A percentile compares a stretch with the other conserved stretches of the same genome.
phyloP scores from a whole-genome alignment of 2,888 invertebrate species.

The Orthosia incerta region DNA sequence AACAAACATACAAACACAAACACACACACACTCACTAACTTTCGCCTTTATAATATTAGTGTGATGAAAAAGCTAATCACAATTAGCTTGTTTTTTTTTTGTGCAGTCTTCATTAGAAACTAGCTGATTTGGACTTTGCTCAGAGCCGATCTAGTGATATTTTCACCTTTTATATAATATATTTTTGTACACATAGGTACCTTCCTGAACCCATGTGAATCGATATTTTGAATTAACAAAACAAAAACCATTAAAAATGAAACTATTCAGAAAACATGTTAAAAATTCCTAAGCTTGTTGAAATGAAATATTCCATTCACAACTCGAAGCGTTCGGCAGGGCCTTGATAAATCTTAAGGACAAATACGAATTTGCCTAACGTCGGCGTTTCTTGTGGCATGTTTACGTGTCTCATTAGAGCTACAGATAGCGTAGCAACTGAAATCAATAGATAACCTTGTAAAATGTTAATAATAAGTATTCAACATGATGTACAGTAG shows the following conservation, averaged over 20 bases:
- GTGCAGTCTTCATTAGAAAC: too few relatives aligned
- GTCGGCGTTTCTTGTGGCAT: slow-evolving; percentile 35
- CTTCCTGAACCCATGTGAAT: neutral
- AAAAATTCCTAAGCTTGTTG: slow-evolving; percentile 19
- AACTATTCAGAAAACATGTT: neutral
- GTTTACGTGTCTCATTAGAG: slow-evolving; percentile 57
- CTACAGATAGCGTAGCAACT: slow-evolving; percentile 23
- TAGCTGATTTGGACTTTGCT: neutral
- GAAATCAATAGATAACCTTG: slow-evolving; percentile 33
- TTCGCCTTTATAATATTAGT: too few relatives aligned
- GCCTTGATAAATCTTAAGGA: slow-evolving; percentile 46
- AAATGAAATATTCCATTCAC: slow-evolving; percentile 38
- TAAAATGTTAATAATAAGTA: slow-evolving; percentile 8
- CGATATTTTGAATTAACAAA: neutral
- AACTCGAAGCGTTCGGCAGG: slow-evolving; percentile 24
- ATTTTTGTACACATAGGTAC: too few relatives aligned
- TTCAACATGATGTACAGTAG: neutral
- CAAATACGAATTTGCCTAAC: slow-evolving; percentile 46
- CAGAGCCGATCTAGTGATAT: too few relatives aligned
- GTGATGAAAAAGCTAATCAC: too few relatives aligned
- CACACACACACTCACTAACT: too few relatives aligned
- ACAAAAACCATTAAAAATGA: neutral
- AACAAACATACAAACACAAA: too few relatives aligned
- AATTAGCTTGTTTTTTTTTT: neutral
- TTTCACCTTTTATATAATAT: neutral